phyloP scores from a whole-genome alignment of 2,888 invertebrate species.

The Catocala nupta region DNA sequence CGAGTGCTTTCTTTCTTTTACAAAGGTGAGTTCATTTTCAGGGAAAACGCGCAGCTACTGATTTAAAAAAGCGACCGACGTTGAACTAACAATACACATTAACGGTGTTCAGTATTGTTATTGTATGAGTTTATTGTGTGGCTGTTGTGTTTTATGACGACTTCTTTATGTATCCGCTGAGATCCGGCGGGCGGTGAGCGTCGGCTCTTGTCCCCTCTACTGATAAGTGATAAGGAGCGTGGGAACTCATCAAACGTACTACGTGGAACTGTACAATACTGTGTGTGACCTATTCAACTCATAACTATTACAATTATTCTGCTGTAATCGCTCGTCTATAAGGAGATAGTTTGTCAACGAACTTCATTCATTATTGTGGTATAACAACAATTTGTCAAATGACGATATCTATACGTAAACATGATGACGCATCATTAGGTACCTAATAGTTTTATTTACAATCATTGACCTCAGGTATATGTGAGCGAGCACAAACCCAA shows the following conservation, averaged over 20 bases:
- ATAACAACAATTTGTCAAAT: too few species aligned
- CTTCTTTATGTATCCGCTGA: constrained; percentile 3
- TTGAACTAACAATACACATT: too few species aligned
- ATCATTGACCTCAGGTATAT: too few species aligned
- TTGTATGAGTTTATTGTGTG: constrained; percentile 4
- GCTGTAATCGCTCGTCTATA: too few species aligned
- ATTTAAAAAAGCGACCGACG: too few species aligned
- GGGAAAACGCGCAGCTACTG: too few species aligned
- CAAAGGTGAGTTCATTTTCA: too few species aligned
- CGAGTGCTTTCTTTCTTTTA: too few species aligned
- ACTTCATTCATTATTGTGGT: neutral
- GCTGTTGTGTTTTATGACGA: constrained; percentile 1
- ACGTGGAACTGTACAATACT: constrained; percentile 1
- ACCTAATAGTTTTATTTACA: too few species aligned
- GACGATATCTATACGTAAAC: too few species aligned
- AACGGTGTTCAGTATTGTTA: neutral
- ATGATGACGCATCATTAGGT: too few species aligned
- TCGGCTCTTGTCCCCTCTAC: neutral
- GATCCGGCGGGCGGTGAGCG: neutral
- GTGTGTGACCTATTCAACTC: neutral
- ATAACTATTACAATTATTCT: neutral
- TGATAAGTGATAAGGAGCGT: constrained; percentile 10
- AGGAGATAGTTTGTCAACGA: neutral
- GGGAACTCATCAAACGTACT: neutral
- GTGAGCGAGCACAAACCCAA: too few species aligned